Percentiles rank a stretch among this genome's conserved stretches.
Evolutionary conservation across 2,888 invertebrate species (phyloP).

Genomic region (Drosophila setosimentum): DNA sequence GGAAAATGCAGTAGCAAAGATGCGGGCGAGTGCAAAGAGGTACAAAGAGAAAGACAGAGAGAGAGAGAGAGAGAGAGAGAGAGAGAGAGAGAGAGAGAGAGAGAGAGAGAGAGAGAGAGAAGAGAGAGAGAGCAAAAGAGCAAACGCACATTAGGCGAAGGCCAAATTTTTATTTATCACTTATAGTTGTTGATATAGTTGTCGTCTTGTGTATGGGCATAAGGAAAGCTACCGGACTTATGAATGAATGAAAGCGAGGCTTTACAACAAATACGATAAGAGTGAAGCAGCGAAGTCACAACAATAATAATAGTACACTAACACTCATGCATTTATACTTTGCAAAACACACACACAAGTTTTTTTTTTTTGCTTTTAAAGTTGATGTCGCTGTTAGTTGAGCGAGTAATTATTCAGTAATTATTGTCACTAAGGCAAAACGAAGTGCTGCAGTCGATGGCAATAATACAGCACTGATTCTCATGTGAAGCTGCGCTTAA

Average conservation of each 20-base stretch:
- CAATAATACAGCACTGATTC: conserved; percentile 20
- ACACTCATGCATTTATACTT: not conserved
- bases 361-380: not conserved
- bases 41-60: conserved; percentile 1
- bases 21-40: conserved; percentile 6
- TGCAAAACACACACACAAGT: conserved; percentile 4
- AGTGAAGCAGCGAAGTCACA: conserved; percentile 14
- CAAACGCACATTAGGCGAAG: conserved; percentile 39
- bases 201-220: conserved; percentile 16
- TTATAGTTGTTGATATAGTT: conserved; percentile 19
- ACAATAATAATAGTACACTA: conserved; percentile 21
- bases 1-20: conserved; percentile 48
- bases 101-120: conserved; percentile 1
- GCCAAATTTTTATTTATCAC: conserved; percentile 40
- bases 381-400: conserved; percentile 15
- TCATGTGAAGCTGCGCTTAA: conserved; percentile 37
- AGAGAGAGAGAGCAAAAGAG: conserved; percentile 15
- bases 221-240: conserved; percentile 42
- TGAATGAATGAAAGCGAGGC: conserved; percentile 56
- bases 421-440: conserved; percentile 35
- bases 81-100: conserved; percentile 10
- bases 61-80: conserved; percentile 13
- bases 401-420: conserved; percentile 39
- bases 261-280: conserved; percentile 37
- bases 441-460: conserved; percentile 18